Percentiles rank a stretch among this genome's conserved stretches.
Conservation (phyloP, 2,888 invertebrate species). For the Quadroppia sp. region DNA sequence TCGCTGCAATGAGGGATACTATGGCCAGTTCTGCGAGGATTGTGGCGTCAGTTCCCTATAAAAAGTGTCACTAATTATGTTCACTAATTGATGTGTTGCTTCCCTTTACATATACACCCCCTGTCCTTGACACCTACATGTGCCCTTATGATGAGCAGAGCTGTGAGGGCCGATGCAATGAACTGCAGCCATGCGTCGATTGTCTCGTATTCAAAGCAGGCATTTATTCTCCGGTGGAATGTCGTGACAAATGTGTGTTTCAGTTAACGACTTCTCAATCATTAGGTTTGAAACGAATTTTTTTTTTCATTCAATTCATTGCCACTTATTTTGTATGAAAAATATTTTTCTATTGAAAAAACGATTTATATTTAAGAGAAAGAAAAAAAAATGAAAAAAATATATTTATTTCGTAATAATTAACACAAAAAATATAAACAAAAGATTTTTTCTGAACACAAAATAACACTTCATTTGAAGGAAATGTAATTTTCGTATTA, state of each 20-base stretch:
- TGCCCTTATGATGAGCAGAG: slow-evolving; percentile 60
- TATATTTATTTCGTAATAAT: slow-evolving; percentile 41
- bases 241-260: slow-evolving; percentile 1
- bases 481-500: slow-evolving; percentile 37
- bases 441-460: slow-evolving; percentile 54
- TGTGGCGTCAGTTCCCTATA: slow-evolving; percentile 90
- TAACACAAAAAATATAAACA: slow-evolving; percentile 43
- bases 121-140: too few species aligned
- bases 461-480: slow-evolving; percentile 57
- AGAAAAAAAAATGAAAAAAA: slow-evolving; percentile 45
- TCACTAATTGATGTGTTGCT: too few species aligned
- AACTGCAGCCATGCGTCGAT: slow-evolving; percentile 87
- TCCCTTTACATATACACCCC: too few species aligned
- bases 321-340: background rate
- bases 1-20: slow-evolving; percentile 68
- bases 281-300: background rate
- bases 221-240: slow-evolving; percentile 6
- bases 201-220: slow-evolving; percentile 57
- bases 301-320: background rate
- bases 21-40: slow-evolving; percentile 85
- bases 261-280: background rate
- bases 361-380: slow-evolving; percentile 41
- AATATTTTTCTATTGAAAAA: background rate
- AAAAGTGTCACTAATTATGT: too few species aligned
- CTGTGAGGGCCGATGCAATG: slow-evolving; percentile 82